Evolutionary conservation across 2,888 invertebrate genomes (phyloP).

Genomic region (Helobdella robusta): DNA sequence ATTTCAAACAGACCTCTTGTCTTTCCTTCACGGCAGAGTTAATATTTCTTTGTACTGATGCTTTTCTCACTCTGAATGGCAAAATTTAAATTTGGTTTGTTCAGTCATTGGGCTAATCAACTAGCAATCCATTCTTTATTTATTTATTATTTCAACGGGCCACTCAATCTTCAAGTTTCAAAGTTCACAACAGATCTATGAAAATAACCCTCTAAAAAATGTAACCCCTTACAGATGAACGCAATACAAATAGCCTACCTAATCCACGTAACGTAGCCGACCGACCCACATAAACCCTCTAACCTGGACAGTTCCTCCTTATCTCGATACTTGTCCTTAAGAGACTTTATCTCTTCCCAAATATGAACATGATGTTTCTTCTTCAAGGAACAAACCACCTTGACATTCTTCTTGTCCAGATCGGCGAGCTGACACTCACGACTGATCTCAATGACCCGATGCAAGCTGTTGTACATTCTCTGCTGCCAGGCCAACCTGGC

Average conservation of each 20-base stretch:
- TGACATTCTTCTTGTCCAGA: constrained; percentile 41
- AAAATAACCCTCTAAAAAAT: no score
- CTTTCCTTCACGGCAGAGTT: constrained; percentile 69
- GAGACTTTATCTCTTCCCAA: constrained; percentile 74
- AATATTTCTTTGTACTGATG: constrained; percentile 71
- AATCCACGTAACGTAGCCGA: not conserved
- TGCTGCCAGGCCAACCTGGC: constrained; percentile 8
- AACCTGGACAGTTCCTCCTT: constrained; percentile 68
- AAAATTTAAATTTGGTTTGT: no score
- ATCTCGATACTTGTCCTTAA: constrained; percentile 77
- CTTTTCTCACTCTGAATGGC: constrained; percentile 65
- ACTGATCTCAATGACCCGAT: constrained; percentile 6
- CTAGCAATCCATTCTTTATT: no score
- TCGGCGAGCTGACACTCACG: constrained; percentile 21
- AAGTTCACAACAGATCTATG: no score
- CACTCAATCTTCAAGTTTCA: no score
- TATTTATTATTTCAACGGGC: no score
- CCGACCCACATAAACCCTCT: not conserved
- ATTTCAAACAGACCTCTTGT: no score
- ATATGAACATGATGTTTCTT: constrained; percentile 70
- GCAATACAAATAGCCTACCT: no score
- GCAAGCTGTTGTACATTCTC: constrained; percentile 13
- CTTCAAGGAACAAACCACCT: constrained; percentile 53
- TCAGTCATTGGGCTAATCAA: no score
- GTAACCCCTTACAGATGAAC: no score